Conservation (phyloP, 2,888 invertebrate species). For the Sinelater perroti region DNA sequence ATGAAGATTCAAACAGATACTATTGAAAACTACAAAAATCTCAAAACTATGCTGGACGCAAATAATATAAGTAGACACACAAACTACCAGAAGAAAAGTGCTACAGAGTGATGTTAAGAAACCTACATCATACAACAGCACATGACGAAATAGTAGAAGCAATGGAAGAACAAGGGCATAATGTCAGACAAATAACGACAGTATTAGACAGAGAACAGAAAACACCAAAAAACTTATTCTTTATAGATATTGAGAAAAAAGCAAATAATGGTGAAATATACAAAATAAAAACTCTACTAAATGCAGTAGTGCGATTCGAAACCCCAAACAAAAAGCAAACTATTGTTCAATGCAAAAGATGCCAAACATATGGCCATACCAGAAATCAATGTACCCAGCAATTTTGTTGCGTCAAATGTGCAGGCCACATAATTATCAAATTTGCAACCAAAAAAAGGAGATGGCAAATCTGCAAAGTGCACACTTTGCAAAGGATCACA, state of each 20-base stretch:
- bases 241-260: not conserved
- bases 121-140: not conserved
- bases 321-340: not conserved
- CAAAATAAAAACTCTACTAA: not conserved
- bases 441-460: too few relatives aligned
- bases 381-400: too few relatives aligned
- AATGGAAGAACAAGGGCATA: not conserved
- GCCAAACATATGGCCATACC: constrained; percentile 1
- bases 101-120: not conserved
- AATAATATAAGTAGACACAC: constrained; percentile 1
- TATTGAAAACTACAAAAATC: constrained; percentile 2
- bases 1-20: not conserved
- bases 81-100: constrained; percentile 2
- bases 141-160: not conserved
- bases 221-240: not conserved
- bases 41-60: not conserved
- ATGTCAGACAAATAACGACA: not conserved
- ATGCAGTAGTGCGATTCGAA: not conserved
- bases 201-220: not conserved
- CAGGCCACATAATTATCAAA: too few relatives aligned
- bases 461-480: too few relatives aligned
- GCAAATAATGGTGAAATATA: constrained; percentile 2
- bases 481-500: too few relatives aligned
- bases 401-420: too few relatives aligned
- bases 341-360: not conserved